Conservation (phyloP, 2,797 vertebrate genomes). For the Tarsius wallacei region DNA sequence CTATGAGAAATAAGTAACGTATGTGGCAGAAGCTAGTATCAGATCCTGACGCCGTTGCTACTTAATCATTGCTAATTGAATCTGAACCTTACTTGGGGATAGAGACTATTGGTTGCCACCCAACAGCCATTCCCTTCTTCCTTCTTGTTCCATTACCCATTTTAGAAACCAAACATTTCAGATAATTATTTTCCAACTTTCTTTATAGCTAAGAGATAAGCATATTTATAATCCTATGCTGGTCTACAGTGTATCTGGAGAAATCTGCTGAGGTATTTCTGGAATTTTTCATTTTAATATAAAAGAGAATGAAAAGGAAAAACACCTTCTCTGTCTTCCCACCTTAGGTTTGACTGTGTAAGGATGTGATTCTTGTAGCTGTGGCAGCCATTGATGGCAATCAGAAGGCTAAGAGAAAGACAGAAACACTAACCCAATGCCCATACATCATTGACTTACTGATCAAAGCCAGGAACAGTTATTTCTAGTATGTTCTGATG, state of each 20-base stretch:
- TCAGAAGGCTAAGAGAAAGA: not conserved
- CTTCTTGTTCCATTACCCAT: not conserved
- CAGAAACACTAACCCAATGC: not conserved
- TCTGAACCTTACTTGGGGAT: not conserved
- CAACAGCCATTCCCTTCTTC: not conserved
- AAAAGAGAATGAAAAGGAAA: not conserved
- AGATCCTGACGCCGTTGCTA: not conserved
- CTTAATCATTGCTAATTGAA: not conserved
- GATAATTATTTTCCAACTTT: constrained; percentile 22
- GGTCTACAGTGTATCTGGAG: not conserved
- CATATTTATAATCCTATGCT: not conserved
- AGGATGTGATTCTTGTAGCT: not conserved
- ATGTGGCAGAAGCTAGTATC: not conserved
- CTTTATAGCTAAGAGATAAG: not conserved
- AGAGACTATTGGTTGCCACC: not conserved
- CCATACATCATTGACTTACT: not conserved
- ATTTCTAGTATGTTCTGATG: not conserved
- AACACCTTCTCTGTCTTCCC: not conserved
- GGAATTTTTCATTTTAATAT: constrained; percentile 34
- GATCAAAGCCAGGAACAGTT: not conserved
- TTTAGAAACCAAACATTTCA: not conserved
- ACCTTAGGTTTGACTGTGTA: not conserved
- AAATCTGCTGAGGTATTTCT: not conserved
- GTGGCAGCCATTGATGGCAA: not conserved
- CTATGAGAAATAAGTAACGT: not conserved